A percentile compares a stretch with the other conserved stretches of the same genome.
Conservation (phyloP, 1,140 invertebrate species). For the Ganaspis sp. region DNA sequence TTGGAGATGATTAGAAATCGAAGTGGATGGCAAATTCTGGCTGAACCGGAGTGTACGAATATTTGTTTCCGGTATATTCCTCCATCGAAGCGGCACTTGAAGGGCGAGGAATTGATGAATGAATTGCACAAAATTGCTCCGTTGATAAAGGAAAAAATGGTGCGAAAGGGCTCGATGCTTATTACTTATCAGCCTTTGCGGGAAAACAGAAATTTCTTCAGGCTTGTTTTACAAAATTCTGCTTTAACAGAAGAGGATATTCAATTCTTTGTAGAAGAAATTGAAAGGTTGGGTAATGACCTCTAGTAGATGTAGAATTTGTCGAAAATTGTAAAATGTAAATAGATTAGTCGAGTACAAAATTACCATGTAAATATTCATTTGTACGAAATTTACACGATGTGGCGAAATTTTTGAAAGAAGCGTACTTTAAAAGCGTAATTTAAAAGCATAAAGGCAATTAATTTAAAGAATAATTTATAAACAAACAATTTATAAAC, state of each 20-base stretch:
- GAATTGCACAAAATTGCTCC: constrained; percentile 90
- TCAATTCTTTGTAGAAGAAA: constrained; percentile 90
- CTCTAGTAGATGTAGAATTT: constrained; percentile 71
- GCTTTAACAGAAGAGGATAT: constrained; percentile 87
- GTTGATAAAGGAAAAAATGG: constrained; percentile 95
- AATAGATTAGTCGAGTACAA: background rate
- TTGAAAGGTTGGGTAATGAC: constrained; percentile 87
- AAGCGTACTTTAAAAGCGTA: too few relatives aligned
- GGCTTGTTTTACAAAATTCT: constrained; percentile 94
- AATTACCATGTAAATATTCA: background rate
- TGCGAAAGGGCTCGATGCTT: constrained; percentile 95
- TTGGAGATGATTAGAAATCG: constrained; percentile 81
- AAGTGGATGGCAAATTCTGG: constrained; percentile 84
- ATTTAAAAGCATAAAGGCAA: too few relatives aligned
- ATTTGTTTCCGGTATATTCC: constrained; percentile 98
- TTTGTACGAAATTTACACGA: background rate
- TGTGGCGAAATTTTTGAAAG: background rate
- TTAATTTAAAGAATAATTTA: too few relatives aligned
- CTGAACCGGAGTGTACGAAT: constrained; percentile 94
- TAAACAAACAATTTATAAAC: too few relatives aligned
- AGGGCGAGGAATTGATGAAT: constrained; percentile 80
- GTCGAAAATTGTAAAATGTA: background rate
- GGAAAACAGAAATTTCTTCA: constrained; percentile 92
- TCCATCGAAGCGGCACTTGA: constrained; percentile 78
- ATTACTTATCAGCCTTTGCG: constrained; percentile 94